Percentiles rank a stretch among this genome's conserved stretches.
Conservation (phyloP, 2,888 invertebrate genomes). For the Merodon equestris region DNA sequence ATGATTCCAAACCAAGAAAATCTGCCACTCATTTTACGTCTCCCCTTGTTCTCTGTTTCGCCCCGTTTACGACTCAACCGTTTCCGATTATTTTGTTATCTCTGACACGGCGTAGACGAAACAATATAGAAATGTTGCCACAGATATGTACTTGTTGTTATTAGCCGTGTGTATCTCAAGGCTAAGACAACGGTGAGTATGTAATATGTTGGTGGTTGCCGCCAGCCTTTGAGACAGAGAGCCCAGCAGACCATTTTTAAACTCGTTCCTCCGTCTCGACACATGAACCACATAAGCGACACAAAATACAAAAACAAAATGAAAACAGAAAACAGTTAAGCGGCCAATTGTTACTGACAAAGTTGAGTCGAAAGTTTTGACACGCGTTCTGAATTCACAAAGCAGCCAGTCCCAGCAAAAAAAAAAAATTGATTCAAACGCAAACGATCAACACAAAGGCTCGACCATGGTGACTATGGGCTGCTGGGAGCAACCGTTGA, state of each 20-base stretch:
- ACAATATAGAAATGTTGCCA: constrained; percentile 33
- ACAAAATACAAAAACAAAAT: constrained; percentile 48
- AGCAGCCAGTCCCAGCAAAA: background rate
- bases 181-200: constrained; percentile 60
- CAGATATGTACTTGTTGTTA: constrained; percentile 29
- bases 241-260: constrained; percentile 25
- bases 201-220: too few species aligned
- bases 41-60: constrained; percentile 4
- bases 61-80: constrained; percentile 17
- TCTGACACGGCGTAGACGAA: constrained; percentile 25
- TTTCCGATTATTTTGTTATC: constrained; percentile 44
- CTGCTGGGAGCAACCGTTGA: background rate
- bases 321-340: constrained; percentile 44
- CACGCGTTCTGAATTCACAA: constrained; percentile 64
- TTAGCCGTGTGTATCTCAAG: constrained; percentile 54
- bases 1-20: constrained; percentile 42
- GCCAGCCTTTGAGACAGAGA: too few species aligned
- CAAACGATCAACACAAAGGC: constrained; percentile 45
- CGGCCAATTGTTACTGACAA: constrained; percentile 53
- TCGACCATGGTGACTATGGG: constrained; percentile 12
- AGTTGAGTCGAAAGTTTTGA: constrained; percentile 63
- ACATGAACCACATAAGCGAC: constrained; percentile 14
- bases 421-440: background rate
- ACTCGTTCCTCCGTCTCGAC: constrained; percentile 5
- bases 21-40: constrained; percentile 48